Conservation (phyloP, 1,140 invertebrate species). For the Drosophila leontia region DNA sequence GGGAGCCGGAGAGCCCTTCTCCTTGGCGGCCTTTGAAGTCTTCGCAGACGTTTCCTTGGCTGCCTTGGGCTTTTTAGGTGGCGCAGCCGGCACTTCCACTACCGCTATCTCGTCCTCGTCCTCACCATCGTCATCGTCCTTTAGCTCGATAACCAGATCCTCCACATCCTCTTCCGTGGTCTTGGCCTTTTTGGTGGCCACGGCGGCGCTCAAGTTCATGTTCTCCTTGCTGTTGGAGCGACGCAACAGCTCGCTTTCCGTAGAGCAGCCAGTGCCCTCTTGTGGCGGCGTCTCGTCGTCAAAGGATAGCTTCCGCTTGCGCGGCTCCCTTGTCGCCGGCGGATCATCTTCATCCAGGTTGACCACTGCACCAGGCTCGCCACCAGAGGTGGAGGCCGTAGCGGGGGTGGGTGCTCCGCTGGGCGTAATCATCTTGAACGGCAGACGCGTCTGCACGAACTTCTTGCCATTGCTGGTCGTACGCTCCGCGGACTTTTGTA, state of each 20-base stretch:
- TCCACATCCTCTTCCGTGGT: slow-evolving; percentile 16
- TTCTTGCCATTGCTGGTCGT: slow-evolving; percentile 76
- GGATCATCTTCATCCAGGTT: slow-evolving; percentile 20
- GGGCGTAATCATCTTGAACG: slow-evolving; percentile 77
- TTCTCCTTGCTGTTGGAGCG: slow-evolving; percentile 72
- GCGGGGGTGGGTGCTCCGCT: slow-evolving; percentile 5
- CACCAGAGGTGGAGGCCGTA: not conserved
- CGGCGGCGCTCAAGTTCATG: slow-evolving; percentile 20
- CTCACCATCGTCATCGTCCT: slow-evolving; percentile 26
- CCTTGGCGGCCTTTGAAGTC: not conserved
- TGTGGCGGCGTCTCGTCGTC: slow-evolving; percentile 16
- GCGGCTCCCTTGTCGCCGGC: slow-evolving; percentile 31
- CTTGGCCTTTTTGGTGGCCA: slow-evolving; percentile 53
- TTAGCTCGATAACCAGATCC: slow-evolving; percentile 53
- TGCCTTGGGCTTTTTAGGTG: not conserved
- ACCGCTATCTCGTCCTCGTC: not conserved
- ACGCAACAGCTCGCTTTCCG: slow-evolving; percentile 23
- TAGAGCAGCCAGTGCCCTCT: slow-evolving; percentile 56
- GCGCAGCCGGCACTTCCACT: not conserved
- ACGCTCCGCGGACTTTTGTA: slow-evolving; percentile 48
- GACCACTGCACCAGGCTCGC: not conserved
- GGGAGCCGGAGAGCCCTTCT: slow-evolving; percentile 13
- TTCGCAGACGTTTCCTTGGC: not conserved
- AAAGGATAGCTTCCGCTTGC: slow-evolving; percentile 76
- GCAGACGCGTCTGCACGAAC: slow-evolving; percentile 83